Evolutionary conservation across 2,797 vertebrate genomes (phyloP).

Genomic region (Enteromius radiatus): DNA sequence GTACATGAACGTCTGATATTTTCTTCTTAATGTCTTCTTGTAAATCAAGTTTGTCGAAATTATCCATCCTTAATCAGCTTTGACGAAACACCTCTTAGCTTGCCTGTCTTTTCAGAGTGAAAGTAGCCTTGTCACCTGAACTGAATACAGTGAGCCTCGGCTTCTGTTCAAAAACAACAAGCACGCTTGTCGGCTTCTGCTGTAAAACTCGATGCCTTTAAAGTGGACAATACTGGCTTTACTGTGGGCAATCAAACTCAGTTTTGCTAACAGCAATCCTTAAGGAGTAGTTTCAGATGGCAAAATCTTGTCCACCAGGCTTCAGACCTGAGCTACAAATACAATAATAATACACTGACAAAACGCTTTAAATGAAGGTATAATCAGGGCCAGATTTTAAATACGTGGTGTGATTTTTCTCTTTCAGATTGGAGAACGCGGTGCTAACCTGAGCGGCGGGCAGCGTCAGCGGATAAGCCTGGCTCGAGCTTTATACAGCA

Average conservation of each 20-base stretch:
- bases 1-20: too few relatives aligned
- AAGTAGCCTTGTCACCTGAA: too few relatives aligned
- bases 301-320: not conserved
- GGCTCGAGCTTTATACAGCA: conserved; percentile 90
- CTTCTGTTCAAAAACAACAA: too few relatives aligned
- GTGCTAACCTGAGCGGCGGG: conserved; percentile 90
- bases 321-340: not conserved
- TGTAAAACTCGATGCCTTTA: too few relatives aligned
- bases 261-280: not conserved
- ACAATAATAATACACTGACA: not conserved
- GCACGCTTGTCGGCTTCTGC: too few relatives aligned
- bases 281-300: not conserved
- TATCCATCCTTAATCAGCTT: too few relatives aligned
- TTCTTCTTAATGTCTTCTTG: too few relatives aligned
- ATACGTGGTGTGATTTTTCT: not conserved
- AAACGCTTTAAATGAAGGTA: not conserved
- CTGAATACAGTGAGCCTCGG: too few relatives aligned
- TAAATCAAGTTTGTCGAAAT: too few relatives aligned
- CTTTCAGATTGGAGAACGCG: conserved; percentile 88
- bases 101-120: too few relatives aligned
- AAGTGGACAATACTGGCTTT: too few relatives aligned
- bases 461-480: conserved; percentile 92
- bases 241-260: not conserved
- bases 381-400: not conserved
- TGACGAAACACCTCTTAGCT: too few relatives aligned